Evolutionary conservation across 1,140 invertebrate species (phyloP), one percentile per base, ranked within the genome.

Genomic region (Drosophila lacertosa): DNA sequence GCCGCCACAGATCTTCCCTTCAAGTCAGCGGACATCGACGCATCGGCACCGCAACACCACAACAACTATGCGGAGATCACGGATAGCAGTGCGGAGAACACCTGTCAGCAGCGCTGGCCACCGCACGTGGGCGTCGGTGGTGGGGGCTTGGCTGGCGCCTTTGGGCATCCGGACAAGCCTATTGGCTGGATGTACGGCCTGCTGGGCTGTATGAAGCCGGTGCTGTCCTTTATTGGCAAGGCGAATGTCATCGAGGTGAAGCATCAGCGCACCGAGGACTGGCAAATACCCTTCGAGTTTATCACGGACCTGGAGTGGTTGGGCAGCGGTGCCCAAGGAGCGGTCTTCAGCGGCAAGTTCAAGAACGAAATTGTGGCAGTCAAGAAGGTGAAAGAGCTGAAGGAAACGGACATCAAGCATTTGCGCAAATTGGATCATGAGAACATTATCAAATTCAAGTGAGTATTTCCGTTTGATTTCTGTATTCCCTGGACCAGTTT

Each of bases 371-470:
- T 94, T 82, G 97, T 99, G 3, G 98, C 98, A 15, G 97, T 99
- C 2, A 99, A 99, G 92, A 99, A 99, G 92, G 97, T 99, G 5
- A 93, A 95, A 58, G 97, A 99, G 81, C 94, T 97, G 74, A 96
- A 96, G 86, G 98, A 99, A 91, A 98, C 98, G 16, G 97, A 99
- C 89, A 98, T 99, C 59, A 95, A 95, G 78, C 98, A 99, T 92
- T 93, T 99, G 22, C 93, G 96, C 40, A 98, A 99, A 92, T 93
- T 99, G 22, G 98, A 99, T 90, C 98, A 99, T 92, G 96, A 97
- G 4, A 99, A 99, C 91, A 97, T 99, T 80, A 97, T 99, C 45
- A 95, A 97, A 88, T 99, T 99, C 89, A 97, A 96, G 94, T 97
- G 91, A 90, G 89, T 89, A 22, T n/a, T n/a, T n/a, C n/a, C n/a